phyloP scores from a whole-genome alignment of 2,888 invertebrate species.

The Cerastis leucographa region DNA sequence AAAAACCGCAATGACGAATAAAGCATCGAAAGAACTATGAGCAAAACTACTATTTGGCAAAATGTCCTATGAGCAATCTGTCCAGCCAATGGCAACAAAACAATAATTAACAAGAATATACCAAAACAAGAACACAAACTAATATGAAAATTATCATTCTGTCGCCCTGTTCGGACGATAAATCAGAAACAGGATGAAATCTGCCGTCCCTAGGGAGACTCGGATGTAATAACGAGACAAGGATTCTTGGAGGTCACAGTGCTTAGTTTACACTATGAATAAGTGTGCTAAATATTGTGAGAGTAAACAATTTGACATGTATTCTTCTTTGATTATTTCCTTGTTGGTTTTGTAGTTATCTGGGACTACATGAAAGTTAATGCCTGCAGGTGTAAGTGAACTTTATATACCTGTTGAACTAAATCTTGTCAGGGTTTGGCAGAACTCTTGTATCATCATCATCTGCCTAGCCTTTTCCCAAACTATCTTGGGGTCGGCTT shows the following conservation, averaged over 20 bases:
- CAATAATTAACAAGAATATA: constrained; percentile 21
- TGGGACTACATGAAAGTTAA: neutral
- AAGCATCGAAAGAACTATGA: no score
- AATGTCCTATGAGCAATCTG: no score
- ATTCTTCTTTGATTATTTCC: neutral
- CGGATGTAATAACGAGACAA: constrained; percentile 55
- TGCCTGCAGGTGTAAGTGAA: neutral
- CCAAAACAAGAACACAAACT: constrained; percentile 37
- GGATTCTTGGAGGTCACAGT: constrained; percentile 45
- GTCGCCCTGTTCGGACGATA: constrained; percentile 51
- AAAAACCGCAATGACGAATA: no score
- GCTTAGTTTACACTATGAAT: constrained; percentile 31
- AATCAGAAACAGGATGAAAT: constrained; percentile 59
- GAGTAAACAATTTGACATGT: neutral
- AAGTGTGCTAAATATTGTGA: constrained; percentile 1
- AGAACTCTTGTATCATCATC: neutral
- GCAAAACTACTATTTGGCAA: no score
- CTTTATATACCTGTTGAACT: no score
- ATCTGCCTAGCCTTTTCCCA: no score
- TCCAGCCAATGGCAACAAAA: neutral
- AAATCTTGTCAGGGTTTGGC: neutral
- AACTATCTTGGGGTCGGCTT: no score
- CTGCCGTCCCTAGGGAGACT: constrained; percentile 52
- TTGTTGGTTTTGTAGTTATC: neutral
- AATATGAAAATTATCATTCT: constrained; percentile 55